These are phyloP conservation scores for Cryptomyrus ogoouensis DNA, from an alignment of 2,113 vertebrate genomes.

Conservation along the genomic window DNA sequence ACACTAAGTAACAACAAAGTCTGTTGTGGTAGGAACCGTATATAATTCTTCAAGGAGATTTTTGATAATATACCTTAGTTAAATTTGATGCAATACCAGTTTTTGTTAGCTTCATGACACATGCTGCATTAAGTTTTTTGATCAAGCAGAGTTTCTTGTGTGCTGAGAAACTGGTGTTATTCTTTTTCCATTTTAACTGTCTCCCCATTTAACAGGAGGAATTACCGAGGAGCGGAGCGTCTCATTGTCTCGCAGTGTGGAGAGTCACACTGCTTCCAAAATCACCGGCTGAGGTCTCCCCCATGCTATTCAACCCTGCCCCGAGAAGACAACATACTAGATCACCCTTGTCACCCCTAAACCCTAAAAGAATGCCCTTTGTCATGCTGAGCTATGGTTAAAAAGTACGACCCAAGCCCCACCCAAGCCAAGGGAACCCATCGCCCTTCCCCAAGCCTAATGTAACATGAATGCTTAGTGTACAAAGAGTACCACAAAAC, in stretches of 20 bases:
- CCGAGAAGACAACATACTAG: background rate
- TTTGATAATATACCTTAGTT: background rate
- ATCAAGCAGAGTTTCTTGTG: background rate
- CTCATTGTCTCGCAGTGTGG: slow-evolving; percentile 14
- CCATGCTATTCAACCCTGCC: slow-evolving; percentile 3
- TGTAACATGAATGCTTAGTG: slow-evolving; percentile 36
- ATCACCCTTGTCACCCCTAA: background rate
- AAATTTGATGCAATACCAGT: background rate
- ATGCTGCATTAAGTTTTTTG: background rate
- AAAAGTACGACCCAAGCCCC: slow-evolving; percentile 4
- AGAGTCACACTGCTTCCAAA: slow-evolving; percentile 16
- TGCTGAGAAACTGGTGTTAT: background rate
- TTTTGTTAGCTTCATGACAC: background rate
- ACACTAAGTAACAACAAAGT: background rate
- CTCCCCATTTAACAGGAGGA: background rate
- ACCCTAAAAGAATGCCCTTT: background rate
- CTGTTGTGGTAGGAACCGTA: background rate
- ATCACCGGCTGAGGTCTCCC: slow-evolving; percentile 15
- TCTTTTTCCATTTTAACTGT: background rate
- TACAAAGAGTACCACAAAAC: slow-evolving; percentile 31
- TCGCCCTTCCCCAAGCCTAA: slow-evolving; percentile 21
- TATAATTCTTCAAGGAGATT: background rate
- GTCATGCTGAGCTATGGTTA: slow-evolving; percentile 12
- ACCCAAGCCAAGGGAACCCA: background rate
- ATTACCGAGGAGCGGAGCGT: slow-evolving; percentile 21